A percentile compares a stretch with the other conserved stretches of the same genome.
Conservation (phyloP, 1,140 invertebrate genomes). For the Aphidius ervi region DNA sequence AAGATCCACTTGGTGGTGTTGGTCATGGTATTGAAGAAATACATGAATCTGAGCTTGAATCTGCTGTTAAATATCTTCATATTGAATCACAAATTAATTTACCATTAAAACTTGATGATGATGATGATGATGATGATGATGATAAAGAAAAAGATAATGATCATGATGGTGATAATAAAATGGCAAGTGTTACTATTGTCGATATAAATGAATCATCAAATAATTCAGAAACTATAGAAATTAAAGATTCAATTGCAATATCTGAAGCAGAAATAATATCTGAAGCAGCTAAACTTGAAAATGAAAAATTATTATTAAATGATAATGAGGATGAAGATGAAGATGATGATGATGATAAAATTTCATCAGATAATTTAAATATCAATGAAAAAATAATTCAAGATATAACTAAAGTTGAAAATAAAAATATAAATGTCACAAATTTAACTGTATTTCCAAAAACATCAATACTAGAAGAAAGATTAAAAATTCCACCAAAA, state of each 20-base stretch:
- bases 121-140: slow-evolving; percentile 16
- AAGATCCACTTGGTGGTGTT: slow-evolving; percentile 16
- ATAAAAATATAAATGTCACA: neutral
- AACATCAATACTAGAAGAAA: slow-evolving; percentile 42
- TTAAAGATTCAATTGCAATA: slow-evolving; percentile 43
- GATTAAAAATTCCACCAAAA: slow-evolving; percentile 44
- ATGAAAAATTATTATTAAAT: slow-evolving; percentile 29
- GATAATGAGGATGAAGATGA: neutral
- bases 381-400: slow-evolving; percentile 1
- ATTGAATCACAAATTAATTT: slow-evolving; percentile 33
- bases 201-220: slow-evolving; percentile 19
- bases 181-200: too few species aligned
- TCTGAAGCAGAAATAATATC: slow-evolving; percentile 51
- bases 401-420: too few species aligned
- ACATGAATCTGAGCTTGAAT: slow-evolving; percentile 44
- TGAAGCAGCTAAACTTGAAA: slow-evolving; percentile 49
- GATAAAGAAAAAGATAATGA: too few species aligned
- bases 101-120: slow-evolving; percentile 33
- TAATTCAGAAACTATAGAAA: slow-evolving; percentile 29
- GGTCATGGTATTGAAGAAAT: slow-evolving; percentile 30
- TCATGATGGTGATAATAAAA: too few species aligned
- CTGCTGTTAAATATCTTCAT: slow-evolving; percentile 46
- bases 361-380: neutral
- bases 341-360: slow-evolving; percentile 4
- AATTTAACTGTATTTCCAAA: slow-evolving; percentile 33